Percentiles rank a stretch among this genome's conserved stretches.
Conservation (phyloP, 2,888 invertebrate species). For the Trissolcus japonicus region DNA sequence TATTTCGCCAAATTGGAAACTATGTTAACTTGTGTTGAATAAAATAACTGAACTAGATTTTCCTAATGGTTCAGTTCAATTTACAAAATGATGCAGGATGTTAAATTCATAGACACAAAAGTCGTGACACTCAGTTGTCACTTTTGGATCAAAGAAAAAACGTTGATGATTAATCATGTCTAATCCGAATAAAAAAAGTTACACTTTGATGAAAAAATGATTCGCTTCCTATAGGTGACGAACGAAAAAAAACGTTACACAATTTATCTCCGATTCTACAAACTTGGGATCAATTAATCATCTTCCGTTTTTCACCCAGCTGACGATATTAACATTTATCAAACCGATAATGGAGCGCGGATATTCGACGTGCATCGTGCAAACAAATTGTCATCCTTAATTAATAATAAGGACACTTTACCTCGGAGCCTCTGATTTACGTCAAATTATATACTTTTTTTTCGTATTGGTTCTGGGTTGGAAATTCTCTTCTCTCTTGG, state of each 20-base stretch:
- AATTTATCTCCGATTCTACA: constrained; percentile 30
- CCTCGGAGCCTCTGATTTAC: too few species aligned
- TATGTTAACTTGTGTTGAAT: neutral
- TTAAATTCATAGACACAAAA: too few species aligned
- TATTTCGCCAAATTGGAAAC: neutral
- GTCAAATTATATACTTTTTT: too few species aligned
- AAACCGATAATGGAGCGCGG: constrained; percentile 44
- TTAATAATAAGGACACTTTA: constrained; percentile 22
- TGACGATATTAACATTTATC: constrained; percentile 50
- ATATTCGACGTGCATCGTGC: constrained; percentile 23
- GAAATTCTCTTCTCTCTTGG: too few species aligned
- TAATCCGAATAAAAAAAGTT: too few species aligned
- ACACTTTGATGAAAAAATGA: too few species aligned
- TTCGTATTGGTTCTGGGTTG: too few species aligned
- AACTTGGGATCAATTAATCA: constrained; percentile 36
- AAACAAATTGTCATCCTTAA: constrained; percentile 34
- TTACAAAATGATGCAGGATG: too few species aligned
- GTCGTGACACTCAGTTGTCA: too few species aligned
- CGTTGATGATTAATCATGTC: too few species aligned
- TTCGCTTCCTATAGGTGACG: neutral
- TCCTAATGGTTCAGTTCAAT: neutral
- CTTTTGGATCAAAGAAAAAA: too few species aligned
- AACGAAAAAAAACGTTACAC: constrained; percentile 4
- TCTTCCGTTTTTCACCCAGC: constrained; percentile 5
- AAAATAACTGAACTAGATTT: neutral